Percentiles rank a stretch among this genome's conserved stretches.
Evolutionary conservation across 2,797 vertebrate species (phyloP).

Genomic region (Nyctalus aviator): DNA sequence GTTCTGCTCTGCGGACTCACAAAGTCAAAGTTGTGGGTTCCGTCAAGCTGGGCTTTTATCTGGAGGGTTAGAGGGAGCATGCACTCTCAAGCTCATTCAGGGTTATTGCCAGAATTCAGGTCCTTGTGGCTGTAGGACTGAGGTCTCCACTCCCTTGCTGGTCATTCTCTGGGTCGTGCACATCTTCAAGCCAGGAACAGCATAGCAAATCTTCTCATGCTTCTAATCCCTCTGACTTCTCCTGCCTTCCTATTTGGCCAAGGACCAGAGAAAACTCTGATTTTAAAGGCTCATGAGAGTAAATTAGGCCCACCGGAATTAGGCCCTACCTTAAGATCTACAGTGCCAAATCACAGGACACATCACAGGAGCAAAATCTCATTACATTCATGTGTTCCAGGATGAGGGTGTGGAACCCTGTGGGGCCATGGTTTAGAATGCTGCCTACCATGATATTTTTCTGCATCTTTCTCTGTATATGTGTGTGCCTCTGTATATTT

Average conservation of each 20-base stretch:
- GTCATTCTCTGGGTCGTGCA: neutral
- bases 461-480: slow-evolving; percentile 24
- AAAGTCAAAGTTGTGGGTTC: slow-evolving; percentile 48
- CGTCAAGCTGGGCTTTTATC: neutral
- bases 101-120: neutral
- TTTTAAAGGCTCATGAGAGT: neutral
- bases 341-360: neutral
- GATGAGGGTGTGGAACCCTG: neutral
- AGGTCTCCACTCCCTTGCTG: neutral
- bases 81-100: neutral
- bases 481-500: neutral
- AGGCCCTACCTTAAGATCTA: neutral
- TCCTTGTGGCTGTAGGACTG: neutral
- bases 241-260: neutral
- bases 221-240: neutral
- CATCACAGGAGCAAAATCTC: neutral
- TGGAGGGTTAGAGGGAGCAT: neutral
- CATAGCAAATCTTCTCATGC: neutral
- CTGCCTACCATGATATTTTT: neutral
- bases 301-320: neutral
- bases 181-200: neutral
- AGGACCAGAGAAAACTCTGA: slow-evolving; percentile 15
- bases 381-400: neutral
- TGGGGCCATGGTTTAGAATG: neutral
- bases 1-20: neutral